Evolutionary conservation across 2,797 vertebrate species (phyloP), one percentile per base, ranked within the genome.

Genomic region (Hippocampus kuda): DNA sequence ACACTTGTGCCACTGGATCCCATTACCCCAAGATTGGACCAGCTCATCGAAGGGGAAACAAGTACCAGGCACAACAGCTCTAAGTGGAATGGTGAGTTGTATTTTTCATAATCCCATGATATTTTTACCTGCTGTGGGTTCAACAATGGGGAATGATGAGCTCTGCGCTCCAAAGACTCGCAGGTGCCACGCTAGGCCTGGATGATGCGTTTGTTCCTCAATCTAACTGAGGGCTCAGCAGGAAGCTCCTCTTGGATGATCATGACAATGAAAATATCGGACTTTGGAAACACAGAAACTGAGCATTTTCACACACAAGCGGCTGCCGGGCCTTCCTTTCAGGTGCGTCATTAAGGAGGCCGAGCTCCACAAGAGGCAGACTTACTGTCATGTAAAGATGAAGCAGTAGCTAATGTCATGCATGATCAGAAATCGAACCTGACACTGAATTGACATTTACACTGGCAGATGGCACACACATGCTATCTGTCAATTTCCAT

Each of bases 391-490:
- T 86, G 85, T 83, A 86, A 69, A 64, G 79, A 82, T 73, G 82
- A 82, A 85, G 86, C 85, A 86, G 84, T 88, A 83, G 82, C 72
- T 68, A 71, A 67, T 68, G 77, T 82, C 86, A 85, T 81, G 83
- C 82, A 78, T 87, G 87, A 83, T 82, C 71, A 72, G 76, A 79
- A 76, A 77, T 67, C 73, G 82, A 79, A 82, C 72, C 80, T 81
- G 78, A 88, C 88, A 85, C 78, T 80, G 82, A 88, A 88, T 85
- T 84, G 84, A 88, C 88, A 86, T 86, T 88, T 87, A 73, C 80
- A 84, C 68, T 38, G 30, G 59, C 59, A 61, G 27, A 34, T 18
- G 27, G 27, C 57, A 30, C 26, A 41, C 66, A 73, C 30, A 69
- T 68, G 77, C 81, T 68, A 27, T 75, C 62, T 62, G 64, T 77